These are phyloP conservation scores for Eupeodes latifasciatus DNA, from an alignment of 2,888 invertebrate genomes.

Conservation along the genomic window DNA sequence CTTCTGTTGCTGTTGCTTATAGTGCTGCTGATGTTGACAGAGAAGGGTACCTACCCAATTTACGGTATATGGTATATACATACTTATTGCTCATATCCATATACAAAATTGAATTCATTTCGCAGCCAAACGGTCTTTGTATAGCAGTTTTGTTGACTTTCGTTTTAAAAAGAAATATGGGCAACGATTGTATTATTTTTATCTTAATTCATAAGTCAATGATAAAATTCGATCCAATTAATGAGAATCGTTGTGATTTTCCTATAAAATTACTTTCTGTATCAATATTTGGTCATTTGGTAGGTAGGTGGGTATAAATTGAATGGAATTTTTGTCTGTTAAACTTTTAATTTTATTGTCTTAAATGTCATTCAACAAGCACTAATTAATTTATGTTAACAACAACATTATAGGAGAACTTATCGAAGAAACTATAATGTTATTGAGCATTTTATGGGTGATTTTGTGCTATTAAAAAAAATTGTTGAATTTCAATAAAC, in stretches of 20 bases:
- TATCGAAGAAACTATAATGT: too few relatives aligned
- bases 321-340: too few relatives aligned
- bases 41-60: conserved; percentile 43
- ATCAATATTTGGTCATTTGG: neutral
- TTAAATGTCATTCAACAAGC: too few relatives aligned
- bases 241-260: conserved; percentile 27
- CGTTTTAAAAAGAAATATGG: conserved; percentile 45
- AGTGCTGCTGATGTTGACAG: conserved; percentile 38
- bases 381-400: too few relatives aligned
- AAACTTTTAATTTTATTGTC: too few relatives aligned
- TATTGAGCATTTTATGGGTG: too few relatives aligned
- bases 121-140: conserved; percentile 24
- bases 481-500: too few relatives aligned
- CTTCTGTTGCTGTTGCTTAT: conserved; percentile 21
- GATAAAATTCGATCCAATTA: conserved; percentile 41
- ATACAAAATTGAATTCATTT: conserved; percentile 44
- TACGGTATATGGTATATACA: neutral
- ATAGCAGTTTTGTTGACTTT: conserved; percentile 41
- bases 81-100: conserved; percentile 9
- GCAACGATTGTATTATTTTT: conserved; percentile 50
- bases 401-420: too few relatives aligned
- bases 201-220: conserved; percentile 46
- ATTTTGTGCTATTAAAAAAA: too few relatives aligned
- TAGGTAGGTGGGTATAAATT: too few relatives aligned
- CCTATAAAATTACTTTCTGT: conserved; percentile 30